Evolutionary conservation across 2,888 invertebrate species (phyloP).

Genomic region (Megamerina dolium): DNA sequence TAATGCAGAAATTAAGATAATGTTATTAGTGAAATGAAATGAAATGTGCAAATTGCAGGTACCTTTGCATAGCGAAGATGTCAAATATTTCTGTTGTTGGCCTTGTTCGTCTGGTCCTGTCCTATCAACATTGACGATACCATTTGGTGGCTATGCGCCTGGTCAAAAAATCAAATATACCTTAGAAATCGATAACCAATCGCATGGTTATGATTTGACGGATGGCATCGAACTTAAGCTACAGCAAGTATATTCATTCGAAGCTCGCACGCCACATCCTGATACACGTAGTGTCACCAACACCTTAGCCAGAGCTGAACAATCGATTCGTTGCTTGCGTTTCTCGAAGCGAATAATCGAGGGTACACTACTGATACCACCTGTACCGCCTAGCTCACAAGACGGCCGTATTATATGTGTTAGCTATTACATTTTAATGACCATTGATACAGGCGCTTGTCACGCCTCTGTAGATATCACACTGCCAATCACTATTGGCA

Average conservation of each 20-base stretch:
- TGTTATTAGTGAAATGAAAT: too few species aligned
- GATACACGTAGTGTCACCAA: conserved; percentile 16
- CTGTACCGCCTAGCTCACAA: conserved; percentile 19
- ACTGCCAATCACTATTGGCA: conserved; percentile 27
- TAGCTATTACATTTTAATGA: conserved; percentile 17
- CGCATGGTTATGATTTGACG: conserved; percentile 22
- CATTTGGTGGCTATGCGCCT: conserved; percentile 29
- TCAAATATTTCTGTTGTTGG: conserved; percentile 31
- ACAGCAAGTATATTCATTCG: conserved; percentile 20
- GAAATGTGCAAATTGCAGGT: conserved; percentile 10
- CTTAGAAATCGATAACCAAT: conserved; percentile 27
- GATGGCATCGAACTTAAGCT: conserved; percentile 20
- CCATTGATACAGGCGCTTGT: conserved; percentile 17
- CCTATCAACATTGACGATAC: conserved; percentile 22
- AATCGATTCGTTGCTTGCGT: conserved; percentile 13
- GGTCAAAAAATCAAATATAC: conserved; percentile 26
- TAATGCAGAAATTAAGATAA: too few species aligned
- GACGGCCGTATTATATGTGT: conserved; percentile 19
- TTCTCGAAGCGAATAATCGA: conserved; percentile 20
- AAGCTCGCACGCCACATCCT: conserved; percentile 22
- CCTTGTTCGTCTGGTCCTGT: conserved; percentile 26
- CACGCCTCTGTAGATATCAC: conserved; percentile 12
- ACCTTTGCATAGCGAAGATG: conserved; percentile 16
- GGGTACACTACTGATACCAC: conserved; percentile 19
- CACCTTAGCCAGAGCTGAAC: conserved; percentile 4